phyloP scores from a whole-genome alignment of 2,888 invertebrate genomes.

The Phania funesta region DNA sequence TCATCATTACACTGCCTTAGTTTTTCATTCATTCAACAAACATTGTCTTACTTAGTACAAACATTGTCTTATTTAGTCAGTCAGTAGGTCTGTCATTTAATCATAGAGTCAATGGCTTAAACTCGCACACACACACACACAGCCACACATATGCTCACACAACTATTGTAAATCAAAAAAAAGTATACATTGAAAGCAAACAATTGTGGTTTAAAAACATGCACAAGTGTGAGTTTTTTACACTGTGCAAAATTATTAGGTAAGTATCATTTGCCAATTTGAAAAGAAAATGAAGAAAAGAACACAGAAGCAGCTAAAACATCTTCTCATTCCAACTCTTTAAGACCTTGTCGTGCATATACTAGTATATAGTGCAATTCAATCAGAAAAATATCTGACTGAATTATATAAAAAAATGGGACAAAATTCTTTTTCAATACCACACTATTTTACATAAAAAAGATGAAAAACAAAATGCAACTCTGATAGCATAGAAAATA shows the following conservation, averaged over 20 bases:
- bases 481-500: no score
- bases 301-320: no score
- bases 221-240: background rate
- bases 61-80: constrained; percentile 28
- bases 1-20: no score
- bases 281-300: background rate
- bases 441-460: no score
- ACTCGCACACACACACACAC: background rate
- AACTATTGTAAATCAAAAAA: background rate
- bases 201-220: background rate
- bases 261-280: background rate
- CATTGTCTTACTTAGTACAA: background rate
- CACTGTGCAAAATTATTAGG: background rate
- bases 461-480: no score
- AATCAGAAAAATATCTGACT: no score
- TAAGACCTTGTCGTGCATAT: no score
- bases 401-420: no score
- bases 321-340: no score
- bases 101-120: constrained; percentile 48
- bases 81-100: constrained; percentile 42
- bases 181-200: background rate
- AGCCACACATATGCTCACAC: background rate
- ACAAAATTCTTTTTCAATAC: no score
- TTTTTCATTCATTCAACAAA: no score
- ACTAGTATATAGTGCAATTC: no score